Percentiles rank a stretch among this genome's conserved stretches.
Evolutionary conservation across 2,113 vertebrate species (phyloP).

Genomic region (Crotalus horridus): DNA sequence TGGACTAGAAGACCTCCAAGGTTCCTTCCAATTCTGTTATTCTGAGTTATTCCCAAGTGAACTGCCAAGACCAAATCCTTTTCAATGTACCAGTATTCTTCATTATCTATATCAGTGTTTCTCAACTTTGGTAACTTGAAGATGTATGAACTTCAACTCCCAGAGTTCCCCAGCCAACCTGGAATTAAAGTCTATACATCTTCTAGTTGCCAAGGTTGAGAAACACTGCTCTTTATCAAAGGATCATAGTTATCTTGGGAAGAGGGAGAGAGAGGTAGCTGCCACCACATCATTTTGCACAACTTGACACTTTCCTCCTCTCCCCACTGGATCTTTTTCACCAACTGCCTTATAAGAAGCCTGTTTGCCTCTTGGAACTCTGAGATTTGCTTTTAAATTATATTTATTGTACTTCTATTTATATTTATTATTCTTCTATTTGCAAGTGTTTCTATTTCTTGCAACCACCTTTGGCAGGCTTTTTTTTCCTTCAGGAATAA

Average conservation of each 20-base stretch:
- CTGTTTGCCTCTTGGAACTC: neutral
- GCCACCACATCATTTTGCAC: neutral
- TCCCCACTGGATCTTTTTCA: neutral
- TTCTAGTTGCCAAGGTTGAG: neutral
- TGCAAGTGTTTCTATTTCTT: neutral
- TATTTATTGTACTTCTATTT: neutral
- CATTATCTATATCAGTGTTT: neutral
- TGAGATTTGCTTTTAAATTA: neutral
- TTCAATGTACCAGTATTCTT: neutral
- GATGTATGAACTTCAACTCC: neutral
- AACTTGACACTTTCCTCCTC: neutral
- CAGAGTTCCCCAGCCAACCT: neutral
- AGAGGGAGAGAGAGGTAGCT: neutral
- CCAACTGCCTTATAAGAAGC: neutral
- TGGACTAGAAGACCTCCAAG: neutral
- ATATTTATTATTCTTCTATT: neutral
- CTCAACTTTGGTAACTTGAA: neutral
- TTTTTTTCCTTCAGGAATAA: neutral
- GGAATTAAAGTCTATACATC: neutral
- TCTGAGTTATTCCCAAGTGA: neutral
- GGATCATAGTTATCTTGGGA: neutral
- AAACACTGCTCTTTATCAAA: neutral
- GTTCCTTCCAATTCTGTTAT: neutral
- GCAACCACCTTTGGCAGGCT: neutral
- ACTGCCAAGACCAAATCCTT: neutral